Conservation (phyloP, 2,888 invertebrate genomes). For the Pollenia labialis region DNA sequence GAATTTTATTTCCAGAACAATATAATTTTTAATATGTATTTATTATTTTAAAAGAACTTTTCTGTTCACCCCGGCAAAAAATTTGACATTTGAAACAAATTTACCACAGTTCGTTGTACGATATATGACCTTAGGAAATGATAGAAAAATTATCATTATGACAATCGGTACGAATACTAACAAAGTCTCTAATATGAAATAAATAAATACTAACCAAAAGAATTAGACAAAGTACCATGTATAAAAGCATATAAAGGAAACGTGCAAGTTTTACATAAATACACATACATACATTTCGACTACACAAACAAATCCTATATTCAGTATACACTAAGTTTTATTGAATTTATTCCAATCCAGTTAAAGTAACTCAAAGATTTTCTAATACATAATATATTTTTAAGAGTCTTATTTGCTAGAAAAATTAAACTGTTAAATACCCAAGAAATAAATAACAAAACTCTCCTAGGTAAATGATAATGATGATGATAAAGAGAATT, state of each 20-base stretch:
- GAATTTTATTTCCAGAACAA: too few relatives aligned
- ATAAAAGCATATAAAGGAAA: background rate
- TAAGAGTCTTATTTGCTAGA: constrained; percentile 63
- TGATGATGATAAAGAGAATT: background rate
- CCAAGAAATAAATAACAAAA: constrained; percentile 5
- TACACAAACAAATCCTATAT: constrained; percentile 7
- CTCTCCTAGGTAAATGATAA: background rate
- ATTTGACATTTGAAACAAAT: constrained; percentile 11
- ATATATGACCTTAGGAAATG: constrained; percentile 56
- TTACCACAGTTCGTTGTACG: constrained; percentile 48
- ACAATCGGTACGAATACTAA: background rate
- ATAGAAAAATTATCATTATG: constrained; percentile 40
- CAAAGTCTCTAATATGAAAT: background rate
- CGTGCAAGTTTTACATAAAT: constrained; percentile 14
- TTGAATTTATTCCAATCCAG: constrained; percentile 80
- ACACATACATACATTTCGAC: background rate
- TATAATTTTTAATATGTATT: too few relatives aligned
- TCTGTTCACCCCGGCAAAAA: background rate
- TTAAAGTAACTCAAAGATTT: constrained; percentile 78
- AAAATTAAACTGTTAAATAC: constrained; percentile 36
- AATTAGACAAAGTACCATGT: background rate
- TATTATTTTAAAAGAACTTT: background rate
- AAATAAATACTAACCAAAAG: background rate
- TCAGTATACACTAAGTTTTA: constrained; percentile 39
- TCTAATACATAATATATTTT: constrained; percentile 76